Percentiles rank a stretch among this genome's conserved stretches.
phyloP scores from a whole-genome alignment of 2,113 vertebrate species.

The Coturnix japonica region DNA sequence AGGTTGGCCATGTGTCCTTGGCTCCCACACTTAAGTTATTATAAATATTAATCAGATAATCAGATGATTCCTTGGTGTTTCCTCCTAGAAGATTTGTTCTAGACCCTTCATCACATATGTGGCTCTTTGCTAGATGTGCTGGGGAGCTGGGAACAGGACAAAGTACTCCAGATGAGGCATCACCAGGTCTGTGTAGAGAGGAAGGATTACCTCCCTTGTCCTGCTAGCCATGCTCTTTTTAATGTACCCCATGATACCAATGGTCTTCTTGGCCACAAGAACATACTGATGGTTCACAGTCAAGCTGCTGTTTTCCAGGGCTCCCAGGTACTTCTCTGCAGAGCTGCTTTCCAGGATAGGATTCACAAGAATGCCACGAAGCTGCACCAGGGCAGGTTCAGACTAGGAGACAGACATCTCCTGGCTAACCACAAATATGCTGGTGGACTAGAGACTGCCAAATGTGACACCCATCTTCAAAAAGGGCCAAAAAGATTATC shows the following conservation, averaged over 20 bases:
- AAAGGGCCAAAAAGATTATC: too few relatives aligned
- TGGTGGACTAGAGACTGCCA: too few relatives aligned
- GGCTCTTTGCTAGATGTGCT: neutral
- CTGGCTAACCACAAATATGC: too few relatives aligned
- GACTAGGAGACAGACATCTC: neutral
- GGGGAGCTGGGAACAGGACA: neutral
- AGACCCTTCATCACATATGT: neutral
- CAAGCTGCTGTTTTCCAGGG: neutral
- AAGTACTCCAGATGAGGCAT: neutral
- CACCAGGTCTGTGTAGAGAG: neutral
- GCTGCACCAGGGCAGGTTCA: fast-evolving
- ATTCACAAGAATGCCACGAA: neutral
- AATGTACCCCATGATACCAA: neutral
- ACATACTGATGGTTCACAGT: neutral
- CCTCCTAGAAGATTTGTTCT: neutral
- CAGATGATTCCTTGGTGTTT: neutral
- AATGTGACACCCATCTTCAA: too few relatives aligned
- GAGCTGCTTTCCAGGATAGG: neutral
- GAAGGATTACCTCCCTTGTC: neutral
- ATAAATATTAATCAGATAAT: too few relatives aligned
- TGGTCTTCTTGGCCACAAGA: neutral
- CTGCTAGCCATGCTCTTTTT: neutral
- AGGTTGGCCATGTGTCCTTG: too few relatives aligned
- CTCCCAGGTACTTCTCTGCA: neutral
- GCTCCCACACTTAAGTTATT: too few relatives aligned